phyloP scores from a whole-genome alignment of 2,888 invertebrate genomes.

The Oxyteleia sp. region DNA sequence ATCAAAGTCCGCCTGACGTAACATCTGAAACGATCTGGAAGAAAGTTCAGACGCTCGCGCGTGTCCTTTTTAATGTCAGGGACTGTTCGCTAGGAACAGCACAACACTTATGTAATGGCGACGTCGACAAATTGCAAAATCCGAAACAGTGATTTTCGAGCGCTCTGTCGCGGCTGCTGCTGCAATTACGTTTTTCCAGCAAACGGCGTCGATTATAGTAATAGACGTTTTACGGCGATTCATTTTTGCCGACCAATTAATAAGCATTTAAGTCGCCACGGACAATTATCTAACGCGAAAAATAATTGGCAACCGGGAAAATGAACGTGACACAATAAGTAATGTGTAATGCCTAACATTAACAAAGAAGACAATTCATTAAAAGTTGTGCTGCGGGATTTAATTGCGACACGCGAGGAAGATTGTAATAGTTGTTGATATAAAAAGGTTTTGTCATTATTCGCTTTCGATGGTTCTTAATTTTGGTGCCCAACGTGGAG shows the following conservation, averaged over 20 bases:
- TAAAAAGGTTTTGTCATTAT: too few relatives aligned
- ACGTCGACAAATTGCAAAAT: slow-evolving; percentile 42
- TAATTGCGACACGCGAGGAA: too few relatives aligned
- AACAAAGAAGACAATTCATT: slow-evolving; percentile 13
- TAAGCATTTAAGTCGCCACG: slow-evolving; percentile 24
- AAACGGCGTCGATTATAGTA: slow-evolving; percentile 35
- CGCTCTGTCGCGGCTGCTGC: slow-evolving; percentile 15
- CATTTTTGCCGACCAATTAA: slow-evolving; percentile 46
- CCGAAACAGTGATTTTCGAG: slow-evolving; percentile 32
- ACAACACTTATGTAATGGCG: slow-evolving; percentile 35
- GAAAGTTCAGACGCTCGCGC: slow-evolving; percentile 41
- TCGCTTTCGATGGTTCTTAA: too few relatives aligned
- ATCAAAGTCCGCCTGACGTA: slow-evolving; percentile 26
- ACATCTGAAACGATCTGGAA: slow-evolving; percentile 31
- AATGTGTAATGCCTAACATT: slow-evolving; percentile 19
- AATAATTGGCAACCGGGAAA: slow-evolving; percentile 30
- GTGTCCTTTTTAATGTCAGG: slow-evolving; percentile 51
- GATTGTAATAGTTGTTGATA: too few relatives aligned
- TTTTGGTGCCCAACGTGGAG: too few relatives aligned
- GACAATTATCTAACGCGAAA: slow-evolving; percentile 34
- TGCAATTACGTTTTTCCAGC: slow-evolving; percentile 37
- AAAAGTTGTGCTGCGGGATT: neutral
- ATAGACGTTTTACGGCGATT: slow-evolving; percentile 32
- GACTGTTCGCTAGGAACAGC: slow-evolving; percentile 12
- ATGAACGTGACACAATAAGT: slow-evolving; percentile 32